Percentiles rank a stretch among this genome's conserved stretches.
Conservation (phyloP, 1,140 invertebrate genomes). For the Drosophila subobscura region DNA sequence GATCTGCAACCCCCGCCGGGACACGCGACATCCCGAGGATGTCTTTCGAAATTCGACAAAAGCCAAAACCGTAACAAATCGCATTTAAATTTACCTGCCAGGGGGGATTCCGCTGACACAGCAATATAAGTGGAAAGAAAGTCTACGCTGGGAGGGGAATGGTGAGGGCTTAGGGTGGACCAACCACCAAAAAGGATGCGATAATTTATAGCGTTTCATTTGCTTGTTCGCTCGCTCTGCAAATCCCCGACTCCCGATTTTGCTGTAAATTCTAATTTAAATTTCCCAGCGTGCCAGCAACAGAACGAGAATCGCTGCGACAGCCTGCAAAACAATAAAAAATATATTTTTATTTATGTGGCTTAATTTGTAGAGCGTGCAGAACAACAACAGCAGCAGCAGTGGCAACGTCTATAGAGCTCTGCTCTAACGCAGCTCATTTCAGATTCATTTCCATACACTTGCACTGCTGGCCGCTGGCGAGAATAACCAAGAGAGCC, state of each 20-base stretch:
- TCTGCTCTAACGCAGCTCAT: conserved; percentile 22
- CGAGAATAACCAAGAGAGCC: conserved; percentile 27
- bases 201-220: conserved; percentile 83
- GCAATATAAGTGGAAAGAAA: conserved; percentile 16
- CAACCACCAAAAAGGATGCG: conserved; percentile 79
- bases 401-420: conserved; percentile 23
- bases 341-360: conserved; percentile 80
- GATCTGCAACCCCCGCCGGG: conserved; percentile 30
- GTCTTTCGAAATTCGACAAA: conserved; percentile 66
- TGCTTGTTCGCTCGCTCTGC: conserved; percentile 23
- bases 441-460: conserved; percentile 59
- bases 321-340: conserved; percentile 54
- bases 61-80: conserved; percentile 81
- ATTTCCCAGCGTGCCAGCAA: conserved; percentile 73
- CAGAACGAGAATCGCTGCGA: conserved; percentile 19
- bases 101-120: background rate
- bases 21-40: conserved; percentile 30
- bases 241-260: conserved; percentile 1
- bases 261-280: conserved; percentile 81
- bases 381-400: conserved; percentile 52
- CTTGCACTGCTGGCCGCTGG: conserved; percentile 31
- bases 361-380: conserved; percentile 75
- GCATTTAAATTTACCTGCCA: conserved; percentile 82
- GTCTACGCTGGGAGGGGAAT: conserved; percentile 2
- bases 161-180: conserved; percentile 5